Base-by-base conservation (phyloP, 2,888 invertebrate genomes). In the Venustoraphidia nigricollis region DNA sequence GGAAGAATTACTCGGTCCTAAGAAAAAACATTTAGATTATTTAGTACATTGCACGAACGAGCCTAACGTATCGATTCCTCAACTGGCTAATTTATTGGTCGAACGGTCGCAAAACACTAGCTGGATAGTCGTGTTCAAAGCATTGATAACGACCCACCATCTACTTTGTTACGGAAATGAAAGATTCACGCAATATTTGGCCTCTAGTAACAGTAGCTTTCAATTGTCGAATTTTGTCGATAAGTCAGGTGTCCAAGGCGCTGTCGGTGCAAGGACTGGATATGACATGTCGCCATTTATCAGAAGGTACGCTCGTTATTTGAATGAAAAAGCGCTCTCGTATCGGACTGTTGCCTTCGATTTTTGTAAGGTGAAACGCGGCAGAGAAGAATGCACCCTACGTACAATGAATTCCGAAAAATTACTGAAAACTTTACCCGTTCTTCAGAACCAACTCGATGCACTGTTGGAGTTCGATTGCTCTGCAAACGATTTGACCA, bases 1-100 rank as follows among this genome's bases (percentile, higher is more conserved):
- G 58, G 99, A 99, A 78, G 98, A 99, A 77, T 82, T 97, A 75
- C 91, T 97, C 72, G 96, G 94, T 56, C 99, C 99, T 54, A 99
- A 99, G 79, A 96, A 96, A 81, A 99, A 99, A 76, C 99, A 99
- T 79, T 83, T 99, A 71, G 98, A 99, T 73, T 98, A 98, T 81
- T 78, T 98, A 71, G 86, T 99, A 63, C 96, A 97, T 68, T 99
- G 98, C 76, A 98, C 98, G 65, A 96, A 97, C 71, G 98, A 99
- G 74, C 96, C 98, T 51, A 98, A 99, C 72, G 97, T 98, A 51
- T 97, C 97, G 53, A 98, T 99, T 72, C 98, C 98, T 59, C 95
- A 97, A 71, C 79, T 99, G 75, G 98, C 98, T 51, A 97, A 98
- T 75, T 76, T 97, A 62, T 80, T 99, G 63, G 92, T 99, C 64